phyloP scores from a whole-genome alignment of 2,113 vertebrate genomes.

The Dasyurus viverrinus region DNA sequence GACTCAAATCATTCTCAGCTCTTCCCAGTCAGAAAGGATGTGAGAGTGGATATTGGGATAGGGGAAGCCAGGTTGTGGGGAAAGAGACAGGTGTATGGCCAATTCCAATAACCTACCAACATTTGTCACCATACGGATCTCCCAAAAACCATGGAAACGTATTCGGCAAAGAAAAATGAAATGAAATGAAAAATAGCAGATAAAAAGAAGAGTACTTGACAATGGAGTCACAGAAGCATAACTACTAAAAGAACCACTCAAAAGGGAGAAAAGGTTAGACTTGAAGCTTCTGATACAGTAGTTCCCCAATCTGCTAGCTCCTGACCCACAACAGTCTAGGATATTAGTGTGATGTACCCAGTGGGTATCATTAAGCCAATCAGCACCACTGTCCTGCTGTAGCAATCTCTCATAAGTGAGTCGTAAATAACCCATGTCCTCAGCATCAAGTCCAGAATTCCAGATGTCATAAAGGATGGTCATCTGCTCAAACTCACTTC shows the following conservation, averaged over 20 bases:
- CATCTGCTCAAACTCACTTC: conserved; percentile 96
- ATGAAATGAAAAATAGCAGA: background rate
- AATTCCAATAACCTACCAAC: background rate
- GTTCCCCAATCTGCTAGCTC: background rate
- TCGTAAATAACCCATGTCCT: conserved; percentile 89
- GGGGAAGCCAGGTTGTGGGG: background rate
- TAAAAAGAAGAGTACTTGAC: background rate
- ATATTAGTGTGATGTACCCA: conserved; percentile 97
- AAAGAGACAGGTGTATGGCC: background rate
- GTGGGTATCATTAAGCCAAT: conserved; percentile 97
- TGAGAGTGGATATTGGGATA: background rate
- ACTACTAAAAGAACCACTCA: background rate
- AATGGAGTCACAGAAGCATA: background rate
- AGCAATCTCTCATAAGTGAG: conserved; percentile 92
- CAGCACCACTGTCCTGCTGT: conserved; percentile 90
- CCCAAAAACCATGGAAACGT: background rate
- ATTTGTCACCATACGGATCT: background rate
- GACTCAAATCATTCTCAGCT: background rate
- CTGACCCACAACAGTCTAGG: conserved; percentile 80
- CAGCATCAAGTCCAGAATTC: conserved; percentile 92
- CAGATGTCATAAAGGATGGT: conserved; percentile 97
- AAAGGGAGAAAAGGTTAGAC: background rate
- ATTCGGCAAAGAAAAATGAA: background rate
- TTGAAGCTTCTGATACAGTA: rapidly evolving
- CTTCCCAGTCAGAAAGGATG: background rate